Evolutionary conservation across 2,797 vertebrate genomes (phyloP), one percentile per base, ranked within the genome.

Genomic region (Hafferia zeledoni): DNA sequence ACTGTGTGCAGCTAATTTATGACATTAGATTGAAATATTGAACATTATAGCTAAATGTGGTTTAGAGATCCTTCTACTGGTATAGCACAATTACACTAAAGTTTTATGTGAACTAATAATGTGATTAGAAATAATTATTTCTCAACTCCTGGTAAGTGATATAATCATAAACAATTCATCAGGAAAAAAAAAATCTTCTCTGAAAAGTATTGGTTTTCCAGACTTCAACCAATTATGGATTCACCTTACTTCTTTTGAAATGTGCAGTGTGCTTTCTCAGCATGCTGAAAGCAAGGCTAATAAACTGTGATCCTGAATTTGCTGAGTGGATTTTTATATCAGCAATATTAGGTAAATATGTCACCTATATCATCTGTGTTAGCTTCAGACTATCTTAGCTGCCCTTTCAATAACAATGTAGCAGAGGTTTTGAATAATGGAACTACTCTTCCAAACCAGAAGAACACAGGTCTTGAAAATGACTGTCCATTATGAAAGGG

Each of bases 261-360:
- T 41, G 6, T 60, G 16, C 13, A 35, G 11, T 68, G 9, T 22
- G 25, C 43, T 17, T 18, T 13, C 41, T 68, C 72, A 91, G 61
- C 28, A 39, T n/a, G 35, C 28, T 1, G 3, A 72, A 93, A 81
- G 5, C 19, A 39, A 61, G 43, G 25, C 75, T 78, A 81, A 81
- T 52, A 78, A 83, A 75, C n/a, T 44, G 37, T 52, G 71, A 49
- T 68, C n/a, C 67, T 91, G n/a, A 90, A 86, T 72, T 13, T 78
- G 65, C 46, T 79, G 79, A 83, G 39, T 16, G 7, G 19, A 44
- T 57, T 71, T 88, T 94, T 88, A 19, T 50, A 57, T 59, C 50
- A 76, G 47, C 25, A 64, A 15, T 77, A 69, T 20, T 57, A 63
- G 49, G 12, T 46, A 71, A 70, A 78, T 27, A 20, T 65, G 8